Conservation (phyloP, 2,113 vertebrate species). For the Steatornis caripensis region DNA sequence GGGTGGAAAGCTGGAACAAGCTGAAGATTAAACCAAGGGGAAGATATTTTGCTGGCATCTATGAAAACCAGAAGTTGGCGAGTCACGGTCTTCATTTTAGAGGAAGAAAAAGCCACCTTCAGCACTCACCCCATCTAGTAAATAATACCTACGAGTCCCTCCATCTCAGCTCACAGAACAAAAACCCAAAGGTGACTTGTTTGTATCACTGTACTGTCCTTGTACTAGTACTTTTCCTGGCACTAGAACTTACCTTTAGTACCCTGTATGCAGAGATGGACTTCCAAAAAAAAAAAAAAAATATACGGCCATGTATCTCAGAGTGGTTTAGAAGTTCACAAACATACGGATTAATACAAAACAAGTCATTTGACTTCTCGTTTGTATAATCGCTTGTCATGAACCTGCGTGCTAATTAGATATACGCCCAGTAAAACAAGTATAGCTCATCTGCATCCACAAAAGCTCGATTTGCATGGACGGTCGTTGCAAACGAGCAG, state of each 20-base stretch:
- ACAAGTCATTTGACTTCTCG: not conserved
- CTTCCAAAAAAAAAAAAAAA: no score
- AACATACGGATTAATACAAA: not conserved
- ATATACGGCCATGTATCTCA: rapidly evolving
- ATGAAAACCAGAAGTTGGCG: not conserved
- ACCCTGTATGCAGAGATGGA: not conserved
- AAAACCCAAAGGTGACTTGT: not conserved
- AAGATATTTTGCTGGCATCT: not conserved
- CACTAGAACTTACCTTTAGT: not conserved
- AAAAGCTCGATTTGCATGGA: not conserved
- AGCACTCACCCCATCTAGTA: not conserved
- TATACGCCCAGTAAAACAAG: not conserved
- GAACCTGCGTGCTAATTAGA: not conserved
- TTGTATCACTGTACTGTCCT: not conserved
- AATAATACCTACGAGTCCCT: not conserved
- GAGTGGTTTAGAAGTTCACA: not conserved
- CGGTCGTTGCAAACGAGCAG: not conserved
- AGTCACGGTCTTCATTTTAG: not conserved
- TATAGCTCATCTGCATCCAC: not conserved
- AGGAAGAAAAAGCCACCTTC: not conserved
- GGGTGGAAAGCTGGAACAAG: not conserved
- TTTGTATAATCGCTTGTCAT: not conserved
- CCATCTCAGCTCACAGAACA: not conserved
- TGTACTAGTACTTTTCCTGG: not conserved
- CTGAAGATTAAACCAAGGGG: not conserved